Evolutionary conservation across 2,888 invertebrate species (phyloP), one percentile per base, ranked within the genome.

Genomic region (Sphinx pinastri): DNA sequence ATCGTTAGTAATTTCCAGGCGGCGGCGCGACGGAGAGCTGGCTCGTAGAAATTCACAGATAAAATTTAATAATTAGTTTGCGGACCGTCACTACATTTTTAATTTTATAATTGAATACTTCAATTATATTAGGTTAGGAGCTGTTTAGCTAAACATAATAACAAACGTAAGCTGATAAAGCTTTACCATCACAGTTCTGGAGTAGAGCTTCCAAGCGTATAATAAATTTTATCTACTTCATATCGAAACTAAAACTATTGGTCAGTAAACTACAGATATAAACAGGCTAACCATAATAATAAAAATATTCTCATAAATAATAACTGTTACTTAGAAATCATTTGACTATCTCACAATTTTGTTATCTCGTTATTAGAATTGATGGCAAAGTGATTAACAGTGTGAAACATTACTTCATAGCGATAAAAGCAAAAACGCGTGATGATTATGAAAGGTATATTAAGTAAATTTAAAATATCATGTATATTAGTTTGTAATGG

Each of bases 401-500:
- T 78, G 85, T 76, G 88, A 88, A 66, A 69, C 71, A 77, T 88
- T 85, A 75, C 82, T 76, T 77, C 79, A 83, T 73, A 77, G 78
- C 76, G 84, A 86, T 87, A 87, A 83, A 75, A 72, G 74, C 75
- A 71, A 79, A 78, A 82, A 81, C 77, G 75, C 77, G 63, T 12
- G 12, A 19, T 19, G 71, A 72, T 71, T 75, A 74, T 68, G 72
- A 76, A 77, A 80, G 78, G 81, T 85, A 85, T 85, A 85, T 81
- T 87, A 89, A 83, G 85, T 85, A 81, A 85, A 83, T 79, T 55
- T 77, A 76, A 78, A 80, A 82, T 73, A 71, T 72, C 73, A 70
- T 79, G 72, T 77, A 77, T 72, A 78, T 81, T 83, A 86, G 83
- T 85, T 84, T 76, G 79, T 81, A 75, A 91, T 91, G 88, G 81